Evolutionary conservation across 2,113 vertebrate genomes (phyloP), one percentile per base, ranked within the genome.

Genomic region (Rissa tridactyla): DNA sequence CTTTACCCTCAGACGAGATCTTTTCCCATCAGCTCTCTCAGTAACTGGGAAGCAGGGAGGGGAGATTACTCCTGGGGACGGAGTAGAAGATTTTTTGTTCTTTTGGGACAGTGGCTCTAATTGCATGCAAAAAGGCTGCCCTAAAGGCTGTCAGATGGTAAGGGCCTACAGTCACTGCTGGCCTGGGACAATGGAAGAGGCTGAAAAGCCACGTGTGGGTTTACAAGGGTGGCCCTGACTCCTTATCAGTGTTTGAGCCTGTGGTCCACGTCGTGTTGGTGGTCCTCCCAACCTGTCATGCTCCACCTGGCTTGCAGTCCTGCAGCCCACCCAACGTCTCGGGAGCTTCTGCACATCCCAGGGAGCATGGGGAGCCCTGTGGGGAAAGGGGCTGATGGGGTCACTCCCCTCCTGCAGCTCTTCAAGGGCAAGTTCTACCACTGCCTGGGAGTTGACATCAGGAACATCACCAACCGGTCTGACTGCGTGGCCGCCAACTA

Each of bases 401-500:
- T 70, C 32, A 26, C 27, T 82, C 82, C 84, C 77, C 83, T 68
- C 34, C 49, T 86, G 27, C 97, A 99, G 99, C 98, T 99, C 73
- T 99, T 99, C 97, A 99, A 99, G 98, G 99, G 99, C 66, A 99
- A 99, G 91, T 99, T 99, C 98, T 99, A 99, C 97, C 98, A 99
- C 95, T 99, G 99, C 92, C 97, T 99, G 44, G 99, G 99, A 5
- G 97, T 98, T 0, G 99, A 99, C 92, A 99, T 99, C 89, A 99
- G 98, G 93, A 99, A 99, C 96, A 99, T 99, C 97, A 99, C 99
- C 97, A 99, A 99, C 98, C 99, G 99, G 62, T 99, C 99, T 0
- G 99, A 99, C 98, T 99, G 99, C 1, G 20, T 99, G 94, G 98
- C 98, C 0, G 99, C 98, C 98, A 99, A 98, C 97, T 99, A 99